Evolutionary conservation across 2,888 invertebrate genomes (phyloP).

Genomic region (Xanthia icteritia): DNA sequence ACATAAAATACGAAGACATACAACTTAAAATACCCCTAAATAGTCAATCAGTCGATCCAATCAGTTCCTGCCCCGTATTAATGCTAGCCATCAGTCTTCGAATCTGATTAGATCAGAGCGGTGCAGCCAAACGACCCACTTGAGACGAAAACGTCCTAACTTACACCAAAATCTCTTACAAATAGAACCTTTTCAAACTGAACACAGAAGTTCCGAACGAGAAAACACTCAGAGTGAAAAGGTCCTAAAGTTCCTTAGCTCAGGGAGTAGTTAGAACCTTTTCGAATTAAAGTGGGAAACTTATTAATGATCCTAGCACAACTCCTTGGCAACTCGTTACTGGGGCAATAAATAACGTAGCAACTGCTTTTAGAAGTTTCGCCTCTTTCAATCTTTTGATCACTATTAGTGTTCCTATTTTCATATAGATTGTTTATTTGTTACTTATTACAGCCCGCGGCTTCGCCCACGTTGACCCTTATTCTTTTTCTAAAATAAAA

Average conservation of each 20-base stretch:
- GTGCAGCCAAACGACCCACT: constrained; percentile 67
- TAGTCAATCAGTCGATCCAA: constrained; percentile 79
- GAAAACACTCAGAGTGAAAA: constrained; percentile 66
- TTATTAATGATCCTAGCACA: constrained; percentile 84
- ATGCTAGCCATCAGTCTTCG: constrained; percentile 82
- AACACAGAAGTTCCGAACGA: constrained; percentile 50
- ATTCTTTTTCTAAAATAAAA: no score
- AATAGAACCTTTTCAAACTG: constrained; percentile 72
- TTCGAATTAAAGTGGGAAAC: constrained; percentile 70
- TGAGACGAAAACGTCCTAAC: constrained; percentile 66
- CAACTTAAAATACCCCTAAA: constrained; percentile 61
- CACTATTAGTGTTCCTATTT: constrained; percentile 70
- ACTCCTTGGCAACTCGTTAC: constrained; percentile 83
- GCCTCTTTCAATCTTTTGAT: constrained; percentile 76
- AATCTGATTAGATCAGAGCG: constrained; percentile 81
- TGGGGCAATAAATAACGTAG: constrained; percentile 81
- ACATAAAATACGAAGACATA: constrained; percentile 38
- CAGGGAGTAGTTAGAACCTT: constrained; percentile 72
- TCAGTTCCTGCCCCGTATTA: constrained; percentile 80
- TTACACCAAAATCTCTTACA: constrained; percentile 48
- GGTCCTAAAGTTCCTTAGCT: constrained; percentile 64
- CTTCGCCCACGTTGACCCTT: no score
- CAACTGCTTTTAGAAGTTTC: constrained; percentile 73
- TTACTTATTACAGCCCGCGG: not conserved
- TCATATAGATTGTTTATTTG: constrained; percentile 55